phyloP scores from a whole-genome alignment of 2,797 vertebrate species.

The Clarias laeviceps region DNA sequence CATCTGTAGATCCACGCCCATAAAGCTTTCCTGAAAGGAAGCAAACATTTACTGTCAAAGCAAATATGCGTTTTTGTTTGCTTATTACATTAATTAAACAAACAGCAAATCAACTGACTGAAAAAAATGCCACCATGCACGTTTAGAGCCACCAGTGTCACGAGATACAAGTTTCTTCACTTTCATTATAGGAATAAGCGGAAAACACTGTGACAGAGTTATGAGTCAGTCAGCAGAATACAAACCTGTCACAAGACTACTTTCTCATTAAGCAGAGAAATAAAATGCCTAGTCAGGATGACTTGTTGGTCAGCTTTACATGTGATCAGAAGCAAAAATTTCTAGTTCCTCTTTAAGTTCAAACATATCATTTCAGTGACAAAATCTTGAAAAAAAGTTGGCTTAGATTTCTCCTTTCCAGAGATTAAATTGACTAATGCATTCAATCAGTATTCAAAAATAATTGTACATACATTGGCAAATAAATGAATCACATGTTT shows the following conservation, averaged over 20 bases:
- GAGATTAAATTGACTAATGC: background rate
- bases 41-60: background rate
- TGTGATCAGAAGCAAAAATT: background rate
- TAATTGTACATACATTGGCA: background rate
- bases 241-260: slow-evolving; percentile 44
- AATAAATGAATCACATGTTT: background rate
- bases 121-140: background rate
- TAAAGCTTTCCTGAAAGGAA: slow-evolving; percentile 84
- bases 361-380: background rate
- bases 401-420: background rate
- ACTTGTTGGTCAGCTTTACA: slow-evolving; percentile 12
- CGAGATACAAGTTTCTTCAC: background rate
- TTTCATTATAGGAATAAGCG: background rate
- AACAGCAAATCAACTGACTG: background rate
- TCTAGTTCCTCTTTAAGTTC: background rate
- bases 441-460: background rate
- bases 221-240: slow-evolving; percentile 22
- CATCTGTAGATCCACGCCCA: slow-evolving; percentile 93
- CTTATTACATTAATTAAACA: background rate
- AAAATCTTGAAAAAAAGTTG: background rate
- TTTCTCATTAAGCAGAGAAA: slow-evolving; percentile 31
- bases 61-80: too few relatives aligned
- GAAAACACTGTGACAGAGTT: background rate
- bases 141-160: background rate
- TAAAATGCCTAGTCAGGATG: slow-evolving; percentile 28